Base-by-base conservation (phyloP, 2,113 vertebrate genomes). In the Gadus macrocephalus region DNA sequence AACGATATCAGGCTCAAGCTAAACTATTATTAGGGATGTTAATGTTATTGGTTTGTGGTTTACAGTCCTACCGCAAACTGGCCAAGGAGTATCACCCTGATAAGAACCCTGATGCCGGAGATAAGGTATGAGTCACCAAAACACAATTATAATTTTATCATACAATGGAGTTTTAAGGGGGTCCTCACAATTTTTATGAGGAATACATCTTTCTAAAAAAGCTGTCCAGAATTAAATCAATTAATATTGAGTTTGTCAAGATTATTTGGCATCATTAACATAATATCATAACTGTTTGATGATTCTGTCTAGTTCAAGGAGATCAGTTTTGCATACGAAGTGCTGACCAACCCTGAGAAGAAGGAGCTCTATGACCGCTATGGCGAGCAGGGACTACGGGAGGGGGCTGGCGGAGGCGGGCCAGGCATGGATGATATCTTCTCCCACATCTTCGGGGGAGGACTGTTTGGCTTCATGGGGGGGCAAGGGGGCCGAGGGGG, bases 41-140 rank as follows among this genome's bases (percentile, higher is more conserved):
- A 20, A 56, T 27, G 61, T 9, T 62, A 9, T 62, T 20, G 60
- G 8, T 11, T 68, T 73, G 31, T 68, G 19, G 0, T 81, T 80
- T 74, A 6, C 87, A 99, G 97, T 95, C 97, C 15, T 98, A 98
- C 85, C 93, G 96, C 70, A 98, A 98, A 79, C 81, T 98, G 88
- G 97, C 97, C 80, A 99, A 99, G 89, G 97, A 99, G 49, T 99
- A 98, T 80, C 97, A 99, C 69, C 97, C 97, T 78, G 97, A 99
- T 91, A 99, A 98, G 87, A 99, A 99, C 86, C 97, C 97, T 70
- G 97, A 98, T 83, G 96, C 97, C 67, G 97, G 96, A 71, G 97
- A 99, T 80, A 99, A 98, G 95, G 97, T 98, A 94, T 90, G 80
- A 58, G 15, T 16, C 55, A 58, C 55, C 55, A 16, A 17, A 17